Percentiles rank a stretch among this genome's conserved stretches.
Conservation (phyloP, 2,888 invertebrate genomes). For the Eledone cirrhosa region DNA sequence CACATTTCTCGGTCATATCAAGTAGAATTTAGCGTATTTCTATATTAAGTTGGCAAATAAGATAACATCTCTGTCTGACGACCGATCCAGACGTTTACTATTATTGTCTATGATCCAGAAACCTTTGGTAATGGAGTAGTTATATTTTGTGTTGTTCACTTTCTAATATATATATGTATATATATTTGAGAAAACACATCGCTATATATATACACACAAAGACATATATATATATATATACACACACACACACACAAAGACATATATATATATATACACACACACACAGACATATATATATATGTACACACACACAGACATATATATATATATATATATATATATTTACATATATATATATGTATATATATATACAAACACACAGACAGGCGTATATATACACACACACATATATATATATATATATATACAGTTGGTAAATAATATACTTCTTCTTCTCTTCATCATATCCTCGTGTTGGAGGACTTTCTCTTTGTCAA, state of each 20-base stretch:
- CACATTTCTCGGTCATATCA: too few species aligned
- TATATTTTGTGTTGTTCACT: too few species aligned
- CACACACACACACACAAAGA: background rate
- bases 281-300: background rate
- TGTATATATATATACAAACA: background rate
- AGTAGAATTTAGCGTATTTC: too few species aligned
- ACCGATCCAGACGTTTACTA: too few species aligned
- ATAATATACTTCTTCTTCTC: too few species aligned
- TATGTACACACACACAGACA: background rate
- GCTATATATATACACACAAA: background rate
- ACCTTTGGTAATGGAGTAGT: too few species aligned
- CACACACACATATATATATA: background rate
- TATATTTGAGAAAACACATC: background rate
- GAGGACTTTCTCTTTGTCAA: too few species aligned
- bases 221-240: background rate
- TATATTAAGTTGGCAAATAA: too few species aligned
- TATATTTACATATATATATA: background rate
- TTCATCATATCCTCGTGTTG: too few species aligned
- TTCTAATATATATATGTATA: background rate
- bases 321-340: constrained; percentile 24
- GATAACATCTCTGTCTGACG: too few species aligned
- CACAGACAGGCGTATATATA: background rate
- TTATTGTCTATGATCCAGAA: too few species aligned
- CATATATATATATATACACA: background rate
- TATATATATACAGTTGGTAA: too few species aligned